Evolutionary conservation across 2,113 vertebrate species (phyloP), one percentile per base, ranked within the genome.

Genomic region (Bufo gargarizans): DNA sequence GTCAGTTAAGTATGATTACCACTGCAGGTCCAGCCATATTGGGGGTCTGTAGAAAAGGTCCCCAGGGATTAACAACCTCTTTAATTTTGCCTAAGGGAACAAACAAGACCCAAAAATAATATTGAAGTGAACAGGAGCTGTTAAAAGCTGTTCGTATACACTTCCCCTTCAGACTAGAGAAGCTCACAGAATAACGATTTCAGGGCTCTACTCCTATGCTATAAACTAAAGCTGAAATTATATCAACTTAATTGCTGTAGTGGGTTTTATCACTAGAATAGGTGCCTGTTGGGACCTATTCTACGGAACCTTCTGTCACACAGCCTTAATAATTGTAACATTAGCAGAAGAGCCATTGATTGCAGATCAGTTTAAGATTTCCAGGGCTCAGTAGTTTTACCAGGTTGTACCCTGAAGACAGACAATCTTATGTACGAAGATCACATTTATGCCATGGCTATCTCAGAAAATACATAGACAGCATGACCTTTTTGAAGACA

Each of bases 371-470:
- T 55, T 78, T 12, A n/a, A 78, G 20, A 78, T 7, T 53, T 22
- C 4, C 43, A 33, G 4, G 9, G 53, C 53, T 58, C 14, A 80
- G 14, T 78, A 78, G 11, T 78, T 53, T 78, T 22, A 55, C 49
- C 49, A 22, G 77, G 13, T 58, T 33, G 13, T 9, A 59, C 22
- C 55, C 55, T 80, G 55, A 79, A 79, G 20, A 79, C n/a, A 22
- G 20, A 4, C 5, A 22, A 13, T 77, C 20, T 77, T 53, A 53
- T 77, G 20, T 22, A 14, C 55, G 20, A 10, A 55, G 50, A 78
- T 22, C 55, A 59, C 53, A 80, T 56, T 58, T 80, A 80, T n/a
- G 22, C 47, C 49, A 80, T 80, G 14, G 50, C 55, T 80, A 58
- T 14, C 77, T 80, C 4, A 33, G 55, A 80, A 14, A 80, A 58